These are phyloP conservation scores for Diploscapter pachys DNA, from an alignment of 1,140 invertebrate genomes.

Conservation along the genomic window DNA sequence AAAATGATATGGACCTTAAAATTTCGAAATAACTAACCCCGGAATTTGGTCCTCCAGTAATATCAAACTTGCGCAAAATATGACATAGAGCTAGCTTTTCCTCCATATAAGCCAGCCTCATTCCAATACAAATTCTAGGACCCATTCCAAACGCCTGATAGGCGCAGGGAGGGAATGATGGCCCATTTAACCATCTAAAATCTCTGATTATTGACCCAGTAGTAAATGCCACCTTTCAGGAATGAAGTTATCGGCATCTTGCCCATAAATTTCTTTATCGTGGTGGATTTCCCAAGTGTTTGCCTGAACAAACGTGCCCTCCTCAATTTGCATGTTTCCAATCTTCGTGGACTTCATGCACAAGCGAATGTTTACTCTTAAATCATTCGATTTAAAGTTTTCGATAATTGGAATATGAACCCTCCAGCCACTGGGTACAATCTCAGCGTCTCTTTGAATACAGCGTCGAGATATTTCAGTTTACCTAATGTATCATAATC, in stretches of 20 bases:
- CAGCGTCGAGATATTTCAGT: conserved; percentile 28
- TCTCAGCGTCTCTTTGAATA: conserved; percentile 26
- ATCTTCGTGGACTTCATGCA: conserved; percentile 49
- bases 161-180: too few relatives aligned
- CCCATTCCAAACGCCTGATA: background rate
- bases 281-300: conserved; percentile 59
- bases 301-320: conserved; percentile 56
- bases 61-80: conserved; percentile 4
- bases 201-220: too few relatives aligned
- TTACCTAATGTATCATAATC: conserved; percentile 11
- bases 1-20: background rate
- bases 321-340: conserved; percentile 51
- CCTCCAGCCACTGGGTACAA: conserved; percentile 14
- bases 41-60: background rate
- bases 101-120: conserved; percentile 24
- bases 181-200: too few relatives aligned
- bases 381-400: background rate
- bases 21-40: conserved; percentile 3
- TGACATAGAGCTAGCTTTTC: conserved; percentile 16
- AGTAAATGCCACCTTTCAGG: conserved; percentile 20
- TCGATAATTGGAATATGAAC: conserved; percentile 8
- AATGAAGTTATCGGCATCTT: conserved; percentile 35
- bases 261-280: conserved; percentile 54
- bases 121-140: conserved; percentile 21
- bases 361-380: conserved; percentile 47